These are phyloP conservation scores for Platycercus adscitus DNA, from an alignment of 2,113 vertebrate genomes.

Conservation along the genomic window DNA sequence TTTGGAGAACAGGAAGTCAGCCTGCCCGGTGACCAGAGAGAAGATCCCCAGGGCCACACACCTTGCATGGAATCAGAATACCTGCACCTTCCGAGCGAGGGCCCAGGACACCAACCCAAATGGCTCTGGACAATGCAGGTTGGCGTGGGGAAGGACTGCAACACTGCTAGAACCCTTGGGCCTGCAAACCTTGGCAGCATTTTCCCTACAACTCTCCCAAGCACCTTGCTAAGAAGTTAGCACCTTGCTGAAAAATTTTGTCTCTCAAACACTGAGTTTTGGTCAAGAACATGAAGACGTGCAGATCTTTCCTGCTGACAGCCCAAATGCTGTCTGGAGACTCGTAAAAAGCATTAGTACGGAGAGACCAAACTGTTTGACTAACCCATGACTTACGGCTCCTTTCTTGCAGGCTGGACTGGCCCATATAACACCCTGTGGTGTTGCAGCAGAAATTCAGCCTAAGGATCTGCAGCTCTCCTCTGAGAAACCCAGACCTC, in stretches of 20 bases:
- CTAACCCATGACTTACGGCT: background rate
- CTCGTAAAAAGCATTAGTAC: background rate
- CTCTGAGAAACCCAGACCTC: background rate
- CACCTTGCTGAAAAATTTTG: background rate
- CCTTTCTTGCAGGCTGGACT: background rate
- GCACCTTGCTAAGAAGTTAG: background rate
- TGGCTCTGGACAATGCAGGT: background rate
- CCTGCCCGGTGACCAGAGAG: background rate
- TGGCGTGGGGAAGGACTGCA: background rate
- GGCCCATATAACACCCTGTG: rapidly evolving
- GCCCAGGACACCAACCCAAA: background rate
- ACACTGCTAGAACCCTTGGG: background rate
- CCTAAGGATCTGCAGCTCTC: background rate
- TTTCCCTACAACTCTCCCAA: background rate
- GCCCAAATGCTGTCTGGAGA: background rate
- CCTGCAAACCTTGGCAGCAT: background rate
- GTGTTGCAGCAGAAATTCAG: background rate
- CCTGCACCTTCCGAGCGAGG: background rate
- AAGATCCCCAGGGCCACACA: background rate
- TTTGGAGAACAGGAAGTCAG: background rate
- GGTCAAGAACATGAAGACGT: background rate
- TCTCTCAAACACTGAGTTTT: background rate
- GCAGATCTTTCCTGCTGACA: background rate
- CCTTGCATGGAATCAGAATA: background rate
- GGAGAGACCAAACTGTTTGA: background rate